Evolutionary conservation across 1,140 invertebrate species (phyloP).

Genomic region (Caenorhabditis brenneri): DNA sequence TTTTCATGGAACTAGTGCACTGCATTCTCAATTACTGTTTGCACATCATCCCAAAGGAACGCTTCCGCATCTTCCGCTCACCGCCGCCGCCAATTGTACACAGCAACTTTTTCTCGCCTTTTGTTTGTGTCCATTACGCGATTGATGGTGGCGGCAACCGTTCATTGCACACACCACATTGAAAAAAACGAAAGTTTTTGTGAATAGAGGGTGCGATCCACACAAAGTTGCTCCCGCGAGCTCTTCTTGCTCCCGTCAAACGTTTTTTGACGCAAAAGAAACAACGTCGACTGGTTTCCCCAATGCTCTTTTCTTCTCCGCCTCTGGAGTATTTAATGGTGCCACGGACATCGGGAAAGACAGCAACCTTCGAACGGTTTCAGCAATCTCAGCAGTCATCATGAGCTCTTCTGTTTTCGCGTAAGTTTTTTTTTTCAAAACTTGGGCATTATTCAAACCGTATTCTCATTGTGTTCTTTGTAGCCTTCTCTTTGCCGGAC

Average conservation of each 20-base stretch:
- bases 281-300: conserved; percentile 26
- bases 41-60: background rate
- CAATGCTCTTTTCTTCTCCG: too few species aligned
- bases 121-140: conserved; percentile 36
- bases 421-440: background rate
- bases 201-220: conserved; percentile 13
- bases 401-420: conserved; percentile 24
- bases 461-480: background rate
- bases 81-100: background rate
- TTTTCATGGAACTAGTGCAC: background rate
- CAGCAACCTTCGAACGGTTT: conserved; percentile 8
- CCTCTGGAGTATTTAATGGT: background rate
- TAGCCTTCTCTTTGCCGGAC: conserved; percentile 37
- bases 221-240: conserved; percentile 25
- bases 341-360: background rate
- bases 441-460: background rate
- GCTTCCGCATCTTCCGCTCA: background rate
- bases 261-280: conserved; percentile 13
- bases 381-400: conserved; percentile 2
- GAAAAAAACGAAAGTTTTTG: background rate
- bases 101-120: conserved; percentile 30
- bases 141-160: background rate
- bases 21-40: conserved; percentile 24
- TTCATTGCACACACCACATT: conserved; percentile 1
- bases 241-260: conserved; percentile 17